Base-by-base conservation (phyloP, 1,140 invertebrate species). In the Dufourea novaeangliae region DNA sequence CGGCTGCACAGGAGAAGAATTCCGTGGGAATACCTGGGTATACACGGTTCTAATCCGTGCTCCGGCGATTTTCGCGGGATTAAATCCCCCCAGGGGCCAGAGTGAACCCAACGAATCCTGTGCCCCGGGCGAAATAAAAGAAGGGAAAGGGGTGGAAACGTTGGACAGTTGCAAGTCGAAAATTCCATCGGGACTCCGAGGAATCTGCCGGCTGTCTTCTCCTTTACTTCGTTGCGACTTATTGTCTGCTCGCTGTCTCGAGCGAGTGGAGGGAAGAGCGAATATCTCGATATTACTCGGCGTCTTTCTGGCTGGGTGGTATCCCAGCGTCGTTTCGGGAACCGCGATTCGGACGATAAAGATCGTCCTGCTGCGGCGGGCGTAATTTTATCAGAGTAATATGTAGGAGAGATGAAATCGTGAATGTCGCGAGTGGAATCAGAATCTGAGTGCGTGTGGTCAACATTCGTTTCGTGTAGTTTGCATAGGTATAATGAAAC, bases 1-100 rank as follows among this genome's bases (percentile, higher is more conserved):
- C 50, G 54, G 59, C 22, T 8, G 37, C 44, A 56, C 57, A 61
- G 66, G 71, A 74, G 77, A 79, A 63, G 63, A 79, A 79, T 79
- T 59, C 62, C 78, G 39, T 20, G 44, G 27, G 37, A 75, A 79
- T 79, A 76, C 52, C 78, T 29, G 44, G 46, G n/a, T n/a, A n/a
- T 56, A 61, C 72, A 50, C 75, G 56, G 59, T n/a, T 66, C 69
- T 78, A 80, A 80, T 80, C 79, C 63, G 62, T 39, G 50, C 52
- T 62, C 62, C 44, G 52, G 37, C 41, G 77, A 80, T 80, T 80
- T 39, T 46, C 52, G 73, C 22, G 67, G 50, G 64, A 80, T 78
- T 80, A 78, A 66, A 80, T 80, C 66, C 61, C 52, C 46, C 50
- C 32, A 17, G 39, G 39, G 54, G 22, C 6, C 14, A 12, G 22